Conservation (phyloP, 2,113 vertebrate species). For the Odontophorus gujanensis region DNA sequence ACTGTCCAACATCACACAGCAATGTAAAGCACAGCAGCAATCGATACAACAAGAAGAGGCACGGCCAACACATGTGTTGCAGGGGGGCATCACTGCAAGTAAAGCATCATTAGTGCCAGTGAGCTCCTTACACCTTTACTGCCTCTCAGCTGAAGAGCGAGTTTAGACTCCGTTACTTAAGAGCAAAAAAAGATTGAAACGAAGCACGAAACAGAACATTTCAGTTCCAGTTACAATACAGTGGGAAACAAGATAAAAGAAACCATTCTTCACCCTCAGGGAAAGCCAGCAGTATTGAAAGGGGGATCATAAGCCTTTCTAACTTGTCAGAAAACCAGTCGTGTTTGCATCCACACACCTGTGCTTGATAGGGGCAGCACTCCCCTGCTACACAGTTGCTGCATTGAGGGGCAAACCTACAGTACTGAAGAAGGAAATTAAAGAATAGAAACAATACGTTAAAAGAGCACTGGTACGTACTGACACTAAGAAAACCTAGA, state of each 20-base stretch:
- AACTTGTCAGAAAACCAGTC: not conserved
- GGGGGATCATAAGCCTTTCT: not conserved
- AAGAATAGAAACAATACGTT: not conserved
- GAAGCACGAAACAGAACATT: not conserved
- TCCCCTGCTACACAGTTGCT: not conserved
- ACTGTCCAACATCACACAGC: not conserved
- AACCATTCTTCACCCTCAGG: not conserved
- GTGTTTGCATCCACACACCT: not conserved
- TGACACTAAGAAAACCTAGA: not conserved
- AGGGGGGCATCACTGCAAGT: not conserved
- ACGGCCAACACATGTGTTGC: not conserved
- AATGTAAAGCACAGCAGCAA: accelerated
- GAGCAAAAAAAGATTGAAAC: not conserved
- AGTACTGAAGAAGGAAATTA: not conserved
- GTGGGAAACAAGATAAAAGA: not conserved
- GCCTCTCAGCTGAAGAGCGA: not conserved
- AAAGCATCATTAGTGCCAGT: not conserved
- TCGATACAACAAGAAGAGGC: not conserved
- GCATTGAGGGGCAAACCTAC: not conserved
- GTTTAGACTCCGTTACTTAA: not conserved
- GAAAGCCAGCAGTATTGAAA: not conserved
- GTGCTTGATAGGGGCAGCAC: not conserved
- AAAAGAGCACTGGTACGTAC: not conserved
- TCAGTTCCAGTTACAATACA: not conserved
- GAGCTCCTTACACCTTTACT: not conserved